These are phyloP conservation scores for Decapterus maruadsi DNA, from an alignment of 2,797 vertebrate species.

Conservation along the genomic window DNA sequence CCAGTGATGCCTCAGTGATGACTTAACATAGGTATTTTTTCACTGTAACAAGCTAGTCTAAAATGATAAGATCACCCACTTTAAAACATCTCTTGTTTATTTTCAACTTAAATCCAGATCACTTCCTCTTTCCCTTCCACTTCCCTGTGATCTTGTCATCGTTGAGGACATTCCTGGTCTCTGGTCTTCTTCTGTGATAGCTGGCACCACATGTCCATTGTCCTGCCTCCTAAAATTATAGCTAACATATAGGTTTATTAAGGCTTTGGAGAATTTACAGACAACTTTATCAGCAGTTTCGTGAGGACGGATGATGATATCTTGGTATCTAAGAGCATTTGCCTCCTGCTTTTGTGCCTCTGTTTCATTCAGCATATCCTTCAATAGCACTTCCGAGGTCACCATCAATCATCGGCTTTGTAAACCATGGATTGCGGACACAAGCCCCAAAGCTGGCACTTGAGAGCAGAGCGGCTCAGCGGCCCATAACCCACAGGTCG, in stretches of 20 bases:
- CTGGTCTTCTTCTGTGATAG: too few species aligned
- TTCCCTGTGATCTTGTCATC: too few species aligned
- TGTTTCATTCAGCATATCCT: not conserved
- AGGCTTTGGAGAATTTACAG: too few species aligned
- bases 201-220: too few species aligned
- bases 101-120: too few species aligned
- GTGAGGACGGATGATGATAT: too few species aligned
- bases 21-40: not conserved
- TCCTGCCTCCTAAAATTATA: too few species aligned
- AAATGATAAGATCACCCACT: not conserved
- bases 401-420: not conserved
- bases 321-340: not conserved
- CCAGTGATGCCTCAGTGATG: not conserved
- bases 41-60: not conserved
- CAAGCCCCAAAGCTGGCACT: not conserved
- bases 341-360: not conserved
- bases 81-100: too few species aligned
- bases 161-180: too few species aligned
- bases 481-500: slow-evolving; percentile 47
- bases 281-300: too few species aligned
- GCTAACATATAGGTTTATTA: too few species aligned
- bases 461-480: slow-evolving; percentile 4
- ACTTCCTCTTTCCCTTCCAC: too few species aligned
- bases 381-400: not conserved
- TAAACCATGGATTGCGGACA: not conserved